A percentile compares a stretch with the other conserved stretches of the same genome.
These are phyloP conservation scores for Collichthys lucidus DNA, from an alignment of 2,113 vertebrate genomes.

Conservation along the genomic window DNA sequence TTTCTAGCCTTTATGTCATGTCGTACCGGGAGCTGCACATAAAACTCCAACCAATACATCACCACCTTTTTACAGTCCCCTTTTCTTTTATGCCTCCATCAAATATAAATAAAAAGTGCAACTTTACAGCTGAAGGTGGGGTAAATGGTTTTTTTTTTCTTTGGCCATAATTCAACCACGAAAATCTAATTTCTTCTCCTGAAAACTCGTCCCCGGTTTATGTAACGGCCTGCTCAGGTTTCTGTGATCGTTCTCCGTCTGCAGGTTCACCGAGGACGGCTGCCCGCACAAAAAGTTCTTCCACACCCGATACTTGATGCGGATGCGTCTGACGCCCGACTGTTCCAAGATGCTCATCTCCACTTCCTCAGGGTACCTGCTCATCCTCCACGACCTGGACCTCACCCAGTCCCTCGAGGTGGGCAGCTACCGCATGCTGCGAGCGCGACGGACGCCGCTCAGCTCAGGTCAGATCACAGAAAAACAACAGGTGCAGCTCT, in stretches of 20 bases:
- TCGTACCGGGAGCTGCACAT: not conserved
- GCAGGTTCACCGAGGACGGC: constrained; percentile 96
- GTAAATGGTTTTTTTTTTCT: not conserved
- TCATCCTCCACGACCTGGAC: constrained; percentile 98
- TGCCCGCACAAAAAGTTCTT: constrained; percentile 99
- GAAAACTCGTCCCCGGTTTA: not conserved
- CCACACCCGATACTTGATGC: constrained; percentile 98
- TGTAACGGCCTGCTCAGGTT: no score
- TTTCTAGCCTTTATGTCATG: not conserved
- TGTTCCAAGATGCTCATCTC: constrained; percentile 99
- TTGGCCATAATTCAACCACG: not conserved
- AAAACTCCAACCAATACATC: not conserved
- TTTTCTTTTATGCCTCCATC: not conserved
- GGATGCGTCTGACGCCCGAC: constrained; percentile 98
- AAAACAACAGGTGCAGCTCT: not conserved
- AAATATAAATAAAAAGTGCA: constrained; percentile 4
- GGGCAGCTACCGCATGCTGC: constrained; percentile 95
- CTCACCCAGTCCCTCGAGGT: constrained; percentile 98
- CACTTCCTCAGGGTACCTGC: constrained; percentile 97
- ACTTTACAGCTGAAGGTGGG: not conserved
- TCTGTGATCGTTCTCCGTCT: accelerated
- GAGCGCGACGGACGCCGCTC: constrained; percentile 92
- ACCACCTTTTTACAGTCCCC: not conserved
- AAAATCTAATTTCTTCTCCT: not conserved
- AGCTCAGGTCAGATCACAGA: constrained; percentile 86